A percentile compares a stretch with the other conserved stretches of the same genome.
These are phyloP conservation scores for Oligia latruncula DNA, from an alignment of 2,888 invertebrate species.

Conservation along the genomic window DNA sequence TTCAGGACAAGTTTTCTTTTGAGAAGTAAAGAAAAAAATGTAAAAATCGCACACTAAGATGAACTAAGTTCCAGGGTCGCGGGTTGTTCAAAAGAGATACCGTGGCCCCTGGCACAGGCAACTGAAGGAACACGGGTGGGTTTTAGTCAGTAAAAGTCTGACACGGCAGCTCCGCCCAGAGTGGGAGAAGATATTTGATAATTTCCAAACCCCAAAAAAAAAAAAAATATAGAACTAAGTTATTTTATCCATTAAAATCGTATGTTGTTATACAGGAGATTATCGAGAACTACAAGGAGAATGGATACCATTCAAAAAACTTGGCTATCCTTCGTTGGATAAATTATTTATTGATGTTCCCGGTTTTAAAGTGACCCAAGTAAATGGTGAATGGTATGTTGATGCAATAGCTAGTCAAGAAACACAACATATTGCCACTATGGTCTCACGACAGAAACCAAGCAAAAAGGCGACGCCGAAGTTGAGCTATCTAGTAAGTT, in stretches of 20 bases:
- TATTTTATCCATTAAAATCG: not conserved
- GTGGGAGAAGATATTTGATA: too few relatives aligned
- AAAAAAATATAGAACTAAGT: not conserved
- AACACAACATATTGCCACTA: conserved; percentile 90
- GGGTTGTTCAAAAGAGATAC: too few relatives aligned
- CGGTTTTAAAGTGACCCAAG: conserved; percentile 88
- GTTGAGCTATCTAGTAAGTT: conserved; percentile 79
- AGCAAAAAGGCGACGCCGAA: conserved; percentile 82
- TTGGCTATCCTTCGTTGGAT: conserved; percentile 91
- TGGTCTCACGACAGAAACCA: conserved; percentile 87
- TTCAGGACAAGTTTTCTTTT: not conserved
- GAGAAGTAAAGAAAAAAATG: not conserved
- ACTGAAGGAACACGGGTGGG: too few relatives aligned
- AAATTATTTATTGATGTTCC: conserved; percentile 91
- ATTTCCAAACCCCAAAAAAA: too few relatives aligned
- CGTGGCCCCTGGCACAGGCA: too few relatives aligned
- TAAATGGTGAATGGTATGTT: conserved; percentile 89
- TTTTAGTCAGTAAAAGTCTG: too few relatives aligned
- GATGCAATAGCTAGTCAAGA: conserved; percentile 90
- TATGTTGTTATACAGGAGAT: conserved; percentile 85
- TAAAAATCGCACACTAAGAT: not conserved
- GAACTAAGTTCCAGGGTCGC: not conserved
- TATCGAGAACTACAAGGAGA: conserved; percentile 91
- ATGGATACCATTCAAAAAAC: conserved; percentile 90
- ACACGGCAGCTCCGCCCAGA: too few relatives aligned